Base-by-base conservation (phyloP, 2,797 vertebrate species). In the Octomys mimax region DNA sequence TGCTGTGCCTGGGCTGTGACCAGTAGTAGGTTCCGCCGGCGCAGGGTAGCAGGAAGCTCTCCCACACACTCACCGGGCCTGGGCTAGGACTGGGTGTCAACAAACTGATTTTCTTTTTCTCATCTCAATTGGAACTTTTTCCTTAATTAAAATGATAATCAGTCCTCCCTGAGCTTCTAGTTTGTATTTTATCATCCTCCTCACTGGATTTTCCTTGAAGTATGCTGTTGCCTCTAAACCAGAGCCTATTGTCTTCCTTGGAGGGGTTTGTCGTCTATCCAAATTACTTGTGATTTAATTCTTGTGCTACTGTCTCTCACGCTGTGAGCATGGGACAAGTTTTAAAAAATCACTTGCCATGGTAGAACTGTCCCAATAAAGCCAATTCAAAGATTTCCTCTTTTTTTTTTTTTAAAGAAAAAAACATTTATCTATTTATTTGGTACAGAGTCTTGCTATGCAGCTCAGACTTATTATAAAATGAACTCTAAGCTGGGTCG, bases 311-410 rank as follows among this genome's bases (percentile, higher is more conserved):
- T 91, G 62, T 62, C 81, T 91, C 54, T 88, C n/a, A 59, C 57
- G 73, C 31, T 49, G 18, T 87, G 80, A 79, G 10, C 39, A 46
- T 52, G 36, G 54, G 52, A 39, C 57, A 73, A 39, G 42, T 73
- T 39, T 73, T 39, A 39, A 39, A 73, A 68, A 73, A 42, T 84
- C 62, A 84, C 0, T 71, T 96, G 13, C 4, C 16, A 1, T 10
- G n/a, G 46, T 61, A 83, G 61, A 62, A 82, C 9, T 16, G 33
- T 71, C 46, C 66, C 33, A 14, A 85, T 59, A 95, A 96, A 92
- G 57, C 18, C 70, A 80, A 9, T 28, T 64, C 42, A 94, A 93
- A 87, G 36, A 70, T 33, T 81, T 89, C 5, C 2, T 89, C 52
- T 49, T 49, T 49, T 49, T 10, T 49, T 49, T 10, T 49, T 39